Evolutionary conservation across 1,140 invertebrate genomes (phyloP), one percentile per base, ranked within the genome.

Genomic region (Tyrophagus putrescentiae): DNA sequence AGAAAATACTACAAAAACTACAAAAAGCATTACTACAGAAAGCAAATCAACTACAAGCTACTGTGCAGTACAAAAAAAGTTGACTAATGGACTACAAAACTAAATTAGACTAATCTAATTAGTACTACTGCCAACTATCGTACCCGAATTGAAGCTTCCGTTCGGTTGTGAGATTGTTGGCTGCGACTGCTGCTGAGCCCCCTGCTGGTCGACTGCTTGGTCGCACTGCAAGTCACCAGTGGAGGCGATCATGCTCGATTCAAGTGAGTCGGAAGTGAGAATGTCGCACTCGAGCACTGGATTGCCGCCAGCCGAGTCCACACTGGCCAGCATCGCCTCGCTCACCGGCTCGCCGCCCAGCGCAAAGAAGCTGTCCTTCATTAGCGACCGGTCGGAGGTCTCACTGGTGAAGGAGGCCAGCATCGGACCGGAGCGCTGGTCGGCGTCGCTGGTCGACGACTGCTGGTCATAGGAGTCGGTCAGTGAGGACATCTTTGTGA

Each of bases 271-370:
- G n/a, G n/a, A n/a, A n/a, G n/a, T n/a, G n/a, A 13, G 13, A 54
- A 54, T 34, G 27, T 54, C 52, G 39, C 52, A 54, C 32, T 54
- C 52, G 13, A 54, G 27, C 25, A 54, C 52, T 29, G 52, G 52
- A 54, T 54, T 54, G n/a, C 32, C 3, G n/a, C 32, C 3, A 33
- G 32, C 39, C 25, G 52, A 54, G 11, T 54, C 52, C 52, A 54
- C n/a, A 33, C 52, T 54, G 25, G 13, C 21, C 32, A 54, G 52
- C 52, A 54, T 54, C 13, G 41, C 25, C 25, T n/a, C n/a, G n/a
- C n/a, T n/a, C n/a, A n/a, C n/a, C n/a, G n/a, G n/a, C n/a, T n/a
- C 23, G 18, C 31, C 45, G 45, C 21, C 7, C 18, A 48, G 9
- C 21, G 45, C 21, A 25, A 29, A 7, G 31, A 48, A 48, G 45